A percentile compares a stretch with the other conserved stretches of the same genome.
phyloP scores from a whole-genome alignment of 2,113 vertebrate genomes.

The Cettia cetti region DNA sequence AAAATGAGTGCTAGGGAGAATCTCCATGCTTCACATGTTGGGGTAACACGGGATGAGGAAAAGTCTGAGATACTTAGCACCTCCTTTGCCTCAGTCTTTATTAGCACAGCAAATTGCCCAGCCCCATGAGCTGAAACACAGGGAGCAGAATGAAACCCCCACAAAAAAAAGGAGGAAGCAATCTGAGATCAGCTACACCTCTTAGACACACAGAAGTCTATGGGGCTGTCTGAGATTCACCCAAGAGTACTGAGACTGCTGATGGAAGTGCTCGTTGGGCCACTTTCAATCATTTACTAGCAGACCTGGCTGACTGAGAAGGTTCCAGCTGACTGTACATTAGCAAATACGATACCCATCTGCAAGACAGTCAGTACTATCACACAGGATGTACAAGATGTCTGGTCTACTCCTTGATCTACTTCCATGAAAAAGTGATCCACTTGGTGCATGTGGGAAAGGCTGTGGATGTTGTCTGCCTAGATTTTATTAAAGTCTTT shows the following conservation, averaged over 20 bases:
- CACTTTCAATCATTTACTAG: neutral
- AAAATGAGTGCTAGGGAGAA: neutral
- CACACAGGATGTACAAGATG: too few relatives aligned
- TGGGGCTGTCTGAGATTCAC: neutral
- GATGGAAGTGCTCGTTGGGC: neutral
- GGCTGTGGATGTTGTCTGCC: neutral
- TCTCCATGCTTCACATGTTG: neutral
- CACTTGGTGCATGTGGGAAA: neutral
- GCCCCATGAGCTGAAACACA: fast-evolving
- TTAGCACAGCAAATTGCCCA: neutral
- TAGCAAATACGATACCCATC: neutral
- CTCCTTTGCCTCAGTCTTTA: neutral
- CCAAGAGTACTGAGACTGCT: neutral
- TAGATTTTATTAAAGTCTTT: neutral
- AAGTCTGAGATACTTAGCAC: neutral
- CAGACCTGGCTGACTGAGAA: neutral
- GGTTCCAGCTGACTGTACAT: neutral
- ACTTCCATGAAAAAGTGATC: neutral
- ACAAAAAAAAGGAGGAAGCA: neutral
- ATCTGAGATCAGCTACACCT: fast-evolving
- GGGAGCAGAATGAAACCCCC: neutral
- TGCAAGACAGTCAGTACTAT: too few relatives aligned
- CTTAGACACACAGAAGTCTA: neutral
- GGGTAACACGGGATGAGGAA: neutral
- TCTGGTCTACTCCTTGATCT: neutral